Evolutionary conservation across 2,113 vertebrate genomes (phyloP).

Genomic region (Semnornis frantzii): DNA sequence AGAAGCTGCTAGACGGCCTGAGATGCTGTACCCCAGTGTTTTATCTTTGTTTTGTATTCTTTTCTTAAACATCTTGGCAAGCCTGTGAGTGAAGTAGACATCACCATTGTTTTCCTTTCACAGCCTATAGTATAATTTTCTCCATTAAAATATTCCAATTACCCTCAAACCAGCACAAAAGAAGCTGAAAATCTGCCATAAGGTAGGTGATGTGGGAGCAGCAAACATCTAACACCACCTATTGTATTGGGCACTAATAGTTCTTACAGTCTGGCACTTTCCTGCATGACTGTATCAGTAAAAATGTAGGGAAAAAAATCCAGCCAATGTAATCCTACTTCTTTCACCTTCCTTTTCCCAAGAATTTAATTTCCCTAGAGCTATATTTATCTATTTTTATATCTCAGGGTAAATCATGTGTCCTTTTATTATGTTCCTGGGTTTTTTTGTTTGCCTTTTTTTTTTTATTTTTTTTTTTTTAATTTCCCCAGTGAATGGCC

Average conservation of each 20-base stretch:
- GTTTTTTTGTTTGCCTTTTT: too few species aligned
- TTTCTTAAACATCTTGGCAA: too few species aligned
- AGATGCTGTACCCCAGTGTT: too few species aligned
- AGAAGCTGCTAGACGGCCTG: too few species aligned
- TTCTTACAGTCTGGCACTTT: neutral
- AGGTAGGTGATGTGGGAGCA: neutral
- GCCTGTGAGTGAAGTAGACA: too few species aligned
- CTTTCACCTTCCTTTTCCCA: neutral
- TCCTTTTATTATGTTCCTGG: neutral
- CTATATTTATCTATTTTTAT: neutral
- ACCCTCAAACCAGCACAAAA: too few species aligned
- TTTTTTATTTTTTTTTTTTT: neutral
- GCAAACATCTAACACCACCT: neutral
- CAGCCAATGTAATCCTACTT: neutral
- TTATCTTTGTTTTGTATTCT: too few species aligned
- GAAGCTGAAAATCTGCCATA: neutral
- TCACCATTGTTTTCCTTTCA: too few species aligned
- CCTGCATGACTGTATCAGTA: neutral
- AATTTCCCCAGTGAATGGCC: neutral
- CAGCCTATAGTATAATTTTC: neutral
- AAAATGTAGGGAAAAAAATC: neutral
- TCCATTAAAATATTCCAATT: too few species aligned
- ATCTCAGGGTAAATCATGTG: slow-evolving; percentile 5
- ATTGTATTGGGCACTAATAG: neutral
- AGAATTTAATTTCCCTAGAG: neutral